Evolutionary conservation across 2,888 invertebrate genomes (phyloP), one percentile per base, ranked within the genome.

Genomic region (Portevinia maculata): DNA sequence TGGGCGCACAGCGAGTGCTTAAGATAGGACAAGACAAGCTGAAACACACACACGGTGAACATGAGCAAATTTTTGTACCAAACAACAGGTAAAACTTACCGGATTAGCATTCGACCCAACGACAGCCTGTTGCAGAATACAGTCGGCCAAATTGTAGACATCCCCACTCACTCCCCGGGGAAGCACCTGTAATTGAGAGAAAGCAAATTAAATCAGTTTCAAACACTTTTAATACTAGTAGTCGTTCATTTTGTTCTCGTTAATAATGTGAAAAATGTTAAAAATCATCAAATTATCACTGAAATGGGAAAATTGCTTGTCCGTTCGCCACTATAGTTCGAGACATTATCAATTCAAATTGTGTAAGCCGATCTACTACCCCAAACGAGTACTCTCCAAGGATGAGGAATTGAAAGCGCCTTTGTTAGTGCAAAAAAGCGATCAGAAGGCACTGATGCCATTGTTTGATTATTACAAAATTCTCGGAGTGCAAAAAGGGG

Each of bases 121-220:
- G 86, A 98, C 93, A 0, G 98, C 98, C 91, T 98, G 98, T 88
- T 98, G 97, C 19, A 98, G 92, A 86, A 99, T 95, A 88, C 98
- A 96, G 89, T 98, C 98, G 46, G 97, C 96, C 86, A 98, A 92
- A 91, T 97, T 96, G 89, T 96, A 96, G n/a, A 96, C 94, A 92
- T 97, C 97, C n/a, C 97, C 97, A 88, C 96, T 96, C 1, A 97
- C 96, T n/a, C 97, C 96, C 88, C 96, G 92, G 0, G 97, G 97
- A 78, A 96, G 91, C 85, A 95, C 93, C 93, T 93, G 85, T 87
- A 24, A 21, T 15, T 24, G 15, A 50, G 1, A 39, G 46, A 21
- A 30, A 21, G 21, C 19, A 30, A 41, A 59, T 8, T 21, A 3
- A 15, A 17, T 17, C 34, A 48, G n/a, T 48, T 2, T 46, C 5